Evolutionary conservation across 2,113 vertebrate genomes (phyloP).

Genomic region (Meles meles): DNA sequence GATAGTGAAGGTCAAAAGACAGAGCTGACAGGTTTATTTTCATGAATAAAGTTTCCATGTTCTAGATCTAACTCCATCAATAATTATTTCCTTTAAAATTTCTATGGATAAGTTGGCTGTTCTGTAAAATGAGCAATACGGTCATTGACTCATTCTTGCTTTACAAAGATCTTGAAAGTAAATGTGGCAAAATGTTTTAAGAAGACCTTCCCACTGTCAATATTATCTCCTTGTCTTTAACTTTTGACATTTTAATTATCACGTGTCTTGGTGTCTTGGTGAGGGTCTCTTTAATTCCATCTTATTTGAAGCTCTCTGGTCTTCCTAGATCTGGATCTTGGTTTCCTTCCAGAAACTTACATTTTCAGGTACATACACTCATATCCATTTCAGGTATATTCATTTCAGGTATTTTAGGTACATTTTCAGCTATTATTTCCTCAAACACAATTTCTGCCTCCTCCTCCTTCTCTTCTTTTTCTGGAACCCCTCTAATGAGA

Average conservation of each 20-base stretch:
- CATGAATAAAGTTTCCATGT: background rate
- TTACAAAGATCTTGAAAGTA: background rate
- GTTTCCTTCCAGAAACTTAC: background rate
- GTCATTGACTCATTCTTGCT: background rate
- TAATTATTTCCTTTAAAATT: slow-evolving; percentile 1
- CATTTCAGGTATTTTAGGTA: background rate
- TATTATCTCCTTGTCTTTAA: background rate
- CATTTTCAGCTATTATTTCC: background rate
- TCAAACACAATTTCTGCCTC: background rate
- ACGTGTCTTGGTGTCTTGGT: background rate
- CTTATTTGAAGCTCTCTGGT: background rate
- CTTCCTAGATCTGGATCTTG: background rate
- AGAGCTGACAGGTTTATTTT: background rate
- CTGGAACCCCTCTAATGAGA: background rate
- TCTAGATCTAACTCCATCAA: background rate
- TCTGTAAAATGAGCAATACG: background rate
- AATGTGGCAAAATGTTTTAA: background rate
- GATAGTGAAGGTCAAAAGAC: background rate
- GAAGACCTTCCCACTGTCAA: background rate
- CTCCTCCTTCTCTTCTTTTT: background rate
- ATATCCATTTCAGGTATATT: too few species aligned
- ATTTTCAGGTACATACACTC: too few species aligned
- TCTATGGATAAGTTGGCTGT: background rate
- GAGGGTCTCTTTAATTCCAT: background rate
- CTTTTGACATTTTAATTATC: background rate